phyloP scores from a whole-genome alignment of 1,140 invertebrate species.

The Oryctes rhinoceros region DNA sequence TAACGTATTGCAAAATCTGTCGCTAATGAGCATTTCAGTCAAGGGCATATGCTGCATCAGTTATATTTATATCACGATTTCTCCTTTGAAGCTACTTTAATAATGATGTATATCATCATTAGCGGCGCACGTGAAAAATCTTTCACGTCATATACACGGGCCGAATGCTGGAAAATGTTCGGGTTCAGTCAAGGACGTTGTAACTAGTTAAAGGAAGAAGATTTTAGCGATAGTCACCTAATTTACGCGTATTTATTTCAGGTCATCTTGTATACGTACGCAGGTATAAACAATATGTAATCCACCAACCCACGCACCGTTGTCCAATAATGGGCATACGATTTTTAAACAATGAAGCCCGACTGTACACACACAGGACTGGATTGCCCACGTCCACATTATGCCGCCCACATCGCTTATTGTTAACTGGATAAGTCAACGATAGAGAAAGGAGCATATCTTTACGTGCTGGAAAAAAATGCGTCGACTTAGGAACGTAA shows the following conservation, averaged over 20 bases:
- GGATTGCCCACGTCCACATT: slow-evolving; percentile 23
- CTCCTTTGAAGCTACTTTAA: too few species aligned
- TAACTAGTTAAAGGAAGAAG: too few species aligned
- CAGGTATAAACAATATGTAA: slow-evolving; percentile 6
- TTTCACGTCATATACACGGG: too few species aligned
- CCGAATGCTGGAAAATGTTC: too few species aligned
- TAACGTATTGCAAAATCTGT: background rate
- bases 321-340: slow-evolving; percentile 9
- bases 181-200: too few species aligned
- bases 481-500: slow-evolving; percentile 13
- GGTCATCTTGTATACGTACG: background rate
- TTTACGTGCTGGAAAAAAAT: slow-evolving; percentile 26
- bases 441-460: slow-evolving; percentile 24
- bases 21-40: background rate
- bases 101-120: too few species aligned
- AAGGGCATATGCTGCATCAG: background rate
- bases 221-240: too few species aligned
- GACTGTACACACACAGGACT: background rate
- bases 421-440: slow-evolving; percentile 21
- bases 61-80: too few species aligned
- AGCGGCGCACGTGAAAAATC: too few species aligned
- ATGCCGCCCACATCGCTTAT: slow-evolving; percentile 25
- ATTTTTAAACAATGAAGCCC: slow-evolving; percentile 25
- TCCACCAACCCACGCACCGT: background rate
- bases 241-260: background rate